Conservation (phyloP, 2,888 invertebrate genomes). For the Glyphotaelius pellucidus region DNA sequence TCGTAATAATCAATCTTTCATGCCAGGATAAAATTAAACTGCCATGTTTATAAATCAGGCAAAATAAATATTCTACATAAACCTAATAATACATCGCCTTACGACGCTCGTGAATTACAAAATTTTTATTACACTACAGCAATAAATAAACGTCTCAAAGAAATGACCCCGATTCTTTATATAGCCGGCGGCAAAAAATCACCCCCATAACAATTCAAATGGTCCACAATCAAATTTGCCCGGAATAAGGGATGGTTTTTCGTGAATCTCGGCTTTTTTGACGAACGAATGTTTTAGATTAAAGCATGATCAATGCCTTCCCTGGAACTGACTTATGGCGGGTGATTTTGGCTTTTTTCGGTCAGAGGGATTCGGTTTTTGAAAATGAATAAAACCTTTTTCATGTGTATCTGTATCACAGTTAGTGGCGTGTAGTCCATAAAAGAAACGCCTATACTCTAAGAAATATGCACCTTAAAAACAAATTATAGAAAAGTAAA, state of each 20-base stretch:
- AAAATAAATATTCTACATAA: neutral
- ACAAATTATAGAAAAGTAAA: no score
- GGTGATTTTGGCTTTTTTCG: neutral
- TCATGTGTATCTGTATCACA: neutral
- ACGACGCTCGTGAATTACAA: conserved; percentile 22
- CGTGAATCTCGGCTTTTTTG: conserved; percentile 30
- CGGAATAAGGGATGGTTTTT: conserved; percentile 35
- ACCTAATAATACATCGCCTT: conserved; percentile 22
- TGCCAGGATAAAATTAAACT: neutral
- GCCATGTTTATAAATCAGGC: neutral
- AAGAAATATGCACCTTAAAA: no score
- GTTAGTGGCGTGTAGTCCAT: neutral
- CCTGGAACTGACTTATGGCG: neutral
- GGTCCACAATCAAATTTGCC: conserved; percentile 61
- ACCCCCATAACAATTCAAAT: conserved; percentile 60
- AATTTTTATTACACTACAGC: conserved; percentile 13
- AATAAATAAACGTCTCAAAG: conserved; percentile 31
- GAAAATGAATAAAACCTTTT: neutral
- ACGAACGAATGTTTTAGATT: conserved; percentile 8
- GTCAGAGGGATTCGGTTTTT: neutral
- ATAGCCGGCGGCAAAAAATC: conserved; percentile 50
- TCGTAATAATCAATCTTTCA: neutral
- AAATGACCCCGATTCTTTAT: conserved; percentile 34
- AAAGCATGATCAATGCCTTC: neutral
- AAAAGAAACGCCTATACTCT: neutral